Percentiles rank a stretch among this genome's conserved stretches.
phyloP scores from a whole-genome alignment of 1,140 invertebrate genomes.

The Caenorhabditis brenneri region DNA sequence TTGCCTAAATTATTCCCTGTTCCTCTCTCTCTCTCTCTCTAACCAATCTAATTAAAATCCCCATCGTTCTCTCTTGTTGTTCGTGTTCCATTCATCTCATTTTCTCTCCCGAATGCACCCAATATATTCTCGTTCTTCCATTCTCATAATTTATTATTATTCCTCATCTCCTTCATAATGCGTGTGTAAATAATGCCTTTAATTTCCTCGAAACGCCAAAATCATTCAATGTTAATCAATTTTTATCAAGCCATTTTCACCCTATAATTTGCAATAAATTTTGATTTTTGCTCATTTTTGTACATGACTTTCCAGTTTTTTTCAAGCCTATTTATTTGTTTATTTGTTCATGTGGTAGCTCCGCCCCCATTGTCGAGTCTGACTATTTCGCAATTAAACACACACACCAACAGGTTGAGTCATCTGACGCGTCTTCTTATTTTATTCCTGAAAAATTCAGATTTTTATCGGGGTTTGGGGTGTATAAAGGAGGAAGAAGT shows the following conservation, averaged over 20 bases:
- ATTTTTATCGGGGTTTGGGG: too few species aligned
- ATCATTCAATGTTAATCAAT: neutral
- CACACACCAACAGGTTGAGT: neutral
- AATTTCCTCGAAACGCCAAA: neutral
- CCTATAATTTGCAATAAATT: too few species aligned
- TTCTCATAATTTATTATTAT: neutral
- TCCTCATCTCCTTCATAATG: neutral
- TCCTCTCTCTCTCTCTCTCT: neutral
- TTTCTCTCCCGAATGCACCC: too few species aligned
- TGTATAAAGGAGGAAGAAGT: too few species aligned
- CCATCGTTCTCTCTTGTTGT: neutral
- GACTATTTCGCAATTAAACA: slow-evolving; percentile 19
- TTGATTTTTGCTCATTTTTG: neutral
- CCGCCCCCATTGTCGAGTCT: slow-evolving; percentile 1
- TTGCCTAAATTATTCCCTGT: neutral
- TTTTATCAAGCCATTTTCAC: too few species aligned
- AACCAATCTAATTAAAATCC: neutral
- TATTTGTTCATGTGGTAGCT: neutral
- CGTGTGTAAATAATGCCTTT: slow-evolving; percentile 4
- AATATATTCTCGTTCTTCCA: too few species aligned
- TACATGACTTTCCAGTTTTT: neutral
- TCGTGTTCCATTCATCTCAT: slow-evolving; percentile 5
- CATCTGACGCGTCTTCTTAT: neutral
- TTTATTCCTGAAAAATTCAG: neutral
- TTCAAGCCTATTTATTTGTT: too few species aligned